A percentile compares a stretch with the other conserved stretches of the same genome.
These are phyloP conservation scores for Microchrysa polita DNA, from an alignment of 2,888 invertebrate genomes.

Conservation along the genomic window DNA sequence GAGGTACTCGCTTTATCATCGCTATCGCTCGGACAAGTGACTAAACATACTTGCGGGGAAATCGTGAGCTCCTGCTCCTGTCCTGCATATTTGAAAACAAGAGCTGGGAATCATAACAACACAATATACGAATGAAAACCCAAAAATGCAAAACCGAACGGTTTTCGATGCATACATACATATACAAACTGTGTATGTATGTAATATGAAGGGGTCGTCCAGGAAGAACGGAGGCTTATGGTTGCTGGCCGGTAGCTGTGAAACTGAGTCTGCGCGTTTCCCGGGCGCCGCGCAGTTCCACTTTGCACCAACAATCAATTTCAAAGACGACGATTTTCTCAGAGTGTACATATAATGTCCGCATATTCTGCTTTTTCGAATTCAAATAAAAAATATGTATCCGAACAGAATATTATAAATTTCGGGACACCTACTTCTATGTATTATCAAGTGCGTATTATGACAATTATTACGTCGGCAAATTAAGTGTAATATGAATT, in stretches of 20 bases:
- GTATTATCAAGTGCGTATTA: too few relatives aligned
- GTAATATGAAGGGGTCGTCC: constrained; percentile 1
- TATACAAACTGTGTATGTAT: neutral
- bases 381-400: neutral
- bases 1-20: constrained; percentile 21
- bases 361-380: constrained; percentile 23
- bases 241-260: constrained; percentile 26
- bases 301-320: constrained; percentile 42
- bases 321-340: constrained; percentile 31
- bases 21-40: neutral
- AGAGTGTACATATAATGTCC: constrained; percentile 21
- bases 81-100: constrained; percentile 15
- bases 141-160: constrained; percentile 12
- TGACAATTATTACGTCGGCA: too few relatives aligned
- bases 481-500: too few relatives aligned
- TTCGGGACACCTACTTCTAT: too few relatives aligned
- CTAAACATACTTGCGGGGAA: constrained; percentile 2
- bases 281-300: constrained; percentile 45
- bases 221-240: constrained; percentile 4
- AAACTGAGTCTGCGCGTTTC: constrained; percentile 43
- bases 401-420: too few relatives aligned
- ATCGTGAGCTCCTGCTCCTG: constrained; percentile 10
- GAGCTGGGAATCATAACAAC: constrained; percentile 22
- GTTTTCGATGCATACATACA: constrained; percentile 11
- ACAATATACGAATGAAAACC: constrained; percentile 19